Evolutionary conservation across 2,113 vertebrate species (phyloP).

Genomic region (Montifringilla adamsi): DNA sequence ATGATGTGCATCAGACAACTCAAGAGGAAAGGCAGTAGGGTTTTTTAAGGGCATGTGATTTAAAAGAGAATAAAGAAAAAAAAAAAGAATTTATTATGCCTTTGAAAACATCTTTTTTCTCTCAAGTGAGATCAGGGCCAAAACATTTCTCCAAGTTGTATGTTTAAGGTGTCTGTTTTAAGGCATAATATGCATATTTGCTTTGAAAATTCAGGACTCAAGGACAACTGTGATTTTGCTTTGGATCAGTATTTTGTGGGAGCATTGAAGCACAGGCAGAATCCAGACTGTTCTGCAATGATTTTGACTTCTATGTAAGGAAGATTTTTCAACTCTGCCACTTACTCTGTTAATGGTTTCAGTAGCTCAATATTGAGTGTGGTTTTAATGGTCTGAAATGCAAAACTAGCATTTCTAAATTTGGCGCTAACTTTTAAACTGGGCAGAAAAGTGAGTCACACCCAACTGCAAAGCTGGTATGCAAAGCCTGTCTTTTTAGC

Average conservation of each 20-base stretch:
- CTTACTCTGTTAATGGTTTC: neutral
- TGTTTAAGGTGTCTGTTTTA: neutral
- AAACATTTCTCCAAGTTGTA: neutral
- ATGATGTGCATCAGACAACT: neutral
- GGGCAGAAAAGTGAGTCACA: neutral
- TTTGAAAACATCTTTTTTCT: constrained; percentile 6
- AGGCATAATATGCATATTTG: neutral
- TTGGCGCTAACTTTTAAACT: neutral
- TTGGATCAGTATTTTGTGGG: neutral
- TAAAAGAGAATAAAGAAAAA: neutral
- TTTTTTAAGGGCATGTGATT: constrained; percentile 1
- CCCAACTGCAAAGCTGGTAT: neutral
- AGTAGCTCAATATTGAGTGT: neutral
- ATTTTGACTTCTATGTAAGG: neutral
- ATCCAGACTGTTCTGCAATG: neutral
- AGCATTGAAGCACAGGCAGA: neutral
- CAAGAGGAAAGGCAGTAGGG: neutral
- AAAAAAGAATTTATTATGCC: neutral
- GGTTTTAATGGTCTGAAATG: neutral
- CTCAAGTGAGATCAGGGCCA: neutral
- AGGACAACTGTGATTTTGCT: neutral
- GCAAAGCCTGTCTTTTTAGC: neutral
- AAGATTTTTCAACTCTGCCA: neutral
- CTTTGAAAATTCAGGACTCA: neutral
- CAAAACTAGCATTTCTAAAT: neutral